phyloP scores from a whole-genome alignment of 1,140 invertebrate genomes.

The Lutraria rhynchaena region DNA sequence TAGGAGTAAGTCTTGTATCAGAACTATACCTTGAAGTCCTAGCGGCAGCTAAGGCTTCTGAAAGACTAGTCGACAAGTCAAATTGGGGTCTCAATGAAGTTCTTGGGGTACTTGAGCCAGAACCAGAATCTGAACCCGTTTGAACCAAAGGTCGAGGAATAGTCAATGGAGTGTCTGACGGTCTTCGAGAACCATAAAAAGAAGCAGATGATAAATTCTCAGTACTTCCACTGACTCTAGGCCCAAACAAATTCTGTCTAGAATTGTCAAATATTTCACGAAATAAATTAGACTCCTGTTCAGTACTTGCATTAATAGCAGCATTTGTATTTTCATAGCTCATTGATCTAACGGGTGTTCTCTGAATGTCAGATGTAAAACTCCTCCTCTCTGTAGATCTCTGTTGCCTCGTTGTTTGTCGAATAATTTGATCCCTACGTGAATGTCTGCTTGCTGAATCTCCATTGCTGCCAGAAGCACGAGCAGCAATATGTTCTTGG shows the following conservation, averaged over 20 bases:
- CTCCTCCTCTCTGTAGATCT: constrained; percentile 24
- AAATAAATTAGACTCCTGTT: constrained; percentile 27
- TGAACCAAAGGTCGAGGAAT: not conserved
- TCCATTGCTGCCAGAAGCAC: not conserved
- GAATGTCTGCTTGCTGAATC: constrained; percentile 14
- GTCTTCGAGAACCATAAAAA: not conserved
- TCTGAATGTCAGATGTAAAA: constrained; percentile 25
- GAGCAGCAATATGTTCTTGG: constrained; percentile 14
- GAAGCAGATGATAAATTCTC: constrained; percentile 30
- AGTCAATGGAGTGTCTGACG: not conserved
- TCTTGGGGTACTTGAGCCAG: constrained; percentile 33
- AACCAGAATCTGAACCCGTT: constrained; percentile 23
- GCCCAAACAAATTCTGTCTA: constrained; percentile 43
- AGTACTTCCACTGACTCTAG: constrained; percentile 24
- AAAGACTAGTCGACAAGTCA: not conserved
- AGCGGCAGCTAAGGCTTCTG: constrained; percentile 36
- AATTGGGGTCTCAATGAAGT: not conserved
- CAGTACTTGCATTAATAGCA: not conserved
- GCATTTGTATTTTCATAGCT: constrained; percentile 43
- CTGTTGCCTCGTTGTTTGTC: constrained; percentile 23
- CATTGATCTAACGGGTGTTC: constrained; percentile 44
- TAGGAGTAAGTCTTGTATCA: not conserved
- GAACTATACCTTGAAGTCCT: constrained; percentile 14
- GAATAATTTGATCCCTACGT: constrained; percentile 35
- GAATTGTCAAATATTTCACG: constrained; percentile 42